A percentile compares a stretch with the other conserved stretches of the same genome.
phyloP scores from a whole-genome alignment of 1,140 invertebrate species.

The Pogonognathellus flavescens region DNA sequence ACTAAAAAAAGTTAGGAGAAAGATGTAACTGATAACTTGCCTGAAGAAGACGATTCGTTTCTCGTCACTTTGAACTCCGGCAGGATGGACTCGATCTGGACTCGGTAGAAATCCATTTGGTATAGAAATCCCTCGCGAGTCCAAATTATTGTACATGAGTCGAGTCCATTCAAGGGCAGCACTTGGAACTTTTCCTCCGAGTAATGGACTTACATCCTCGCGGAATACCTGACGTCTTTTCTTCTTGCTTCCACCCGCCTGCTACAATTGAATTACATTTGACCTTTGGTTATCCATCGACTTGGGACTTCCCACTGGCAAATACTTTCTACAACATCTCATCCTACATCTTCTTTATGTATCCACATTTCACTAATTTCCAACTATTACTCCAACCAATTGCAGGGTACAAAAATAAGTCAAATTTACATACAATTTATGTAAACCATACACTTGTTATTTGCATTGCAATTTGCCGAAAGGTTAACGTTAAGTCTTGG shows the following conservation, averaged over 20 bases:
- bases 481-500: too few species aligned
- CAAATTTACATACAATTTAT: too few species aligned
- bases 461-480: too few species aligned
- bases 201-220: slow-evolving; percentile 44
- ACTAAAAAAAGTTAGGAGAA: not conserved
- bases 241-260: slow-evolving; percentile 7
- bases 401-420: too few species aligned
- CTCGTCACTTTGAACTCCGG: not conserved
- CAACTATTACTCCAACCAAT: not conserved
- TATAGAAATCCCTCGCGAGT: slow-evolving; percentile 53
- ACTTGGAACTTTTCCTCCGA: slow-evolving; percentile 47
- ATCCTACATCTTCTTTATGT: not conserved
- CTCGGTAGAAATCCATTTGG: slow-evolving; percentile 49
- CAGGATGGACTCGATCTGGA: slow-evolving; percentile 28
- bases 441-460: too few species aligned
- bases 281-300: slow-evolving; percentile 16
- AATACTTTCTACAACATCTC: not conserved
- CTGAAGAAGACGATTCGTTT: slow-evolving; percentile 40
- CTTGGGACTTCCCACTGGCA: not conserved
- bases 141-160: slow-evolving; percentile 55
- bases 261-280: slow-evolving; percentile 26
- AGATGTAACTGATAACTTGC: slow-evolving; percentile 51
- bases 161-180: slow-evolving; percentile 51
- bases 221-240: slow-evolving; percentile 48
- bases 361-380: not conserved